Evolutionary conservation across 2,797 vertebrate species (phyloP).

Genomic region (Ataeniobius toweri): DNA sequence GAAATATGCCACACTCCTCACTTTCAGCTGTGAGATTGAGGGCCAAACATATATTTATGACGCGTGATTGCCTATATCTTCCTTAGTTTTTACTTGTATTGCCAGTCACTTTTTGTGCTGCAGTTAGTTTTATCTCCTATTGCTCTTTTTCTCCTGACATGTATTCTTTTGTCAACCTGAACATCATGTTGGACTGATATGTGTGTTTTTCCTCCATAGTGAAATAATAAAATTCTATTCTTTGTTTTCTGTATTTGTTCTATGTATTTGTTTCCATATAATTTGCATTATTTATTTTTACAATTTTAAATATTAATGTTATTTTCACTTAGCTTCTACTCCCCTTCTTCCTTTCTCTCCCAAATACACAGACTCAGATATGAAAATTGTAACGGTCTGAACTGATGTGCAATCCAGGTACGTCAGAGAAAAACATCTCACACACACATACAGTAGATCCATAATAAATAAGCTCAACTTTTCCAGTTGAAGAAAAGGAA

Average conservation of each 20-base stretch:
- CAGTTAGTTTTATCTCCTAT: not conserved
- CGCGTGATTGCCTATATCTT: not conserved
- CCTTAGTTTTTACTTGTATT: not conserved
- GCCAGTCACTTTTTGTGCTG: not conserved
- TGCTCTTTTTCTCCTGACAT: not conserved
- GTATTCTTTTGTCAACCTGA: too few relatives aligned
- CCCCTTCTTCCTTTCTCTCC: not conserved
- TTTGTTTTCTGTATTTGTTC: not conserved
- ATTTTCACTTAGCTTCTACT: not conserved
- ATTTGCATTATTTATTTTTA: slow-evolving; percentile 2
- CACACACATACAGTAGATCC: slow-evolving; percentile 24
- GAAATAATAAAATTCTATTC: not conserved
- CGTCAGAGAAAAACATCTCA: slow-evolving; percentile 30
- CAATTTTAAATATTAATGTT: not conserved
- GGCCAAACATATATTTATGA: not conserved
- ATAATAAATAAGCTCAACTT: slow-evolving; percentile 62
- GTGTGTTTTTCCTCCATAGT: not conserved
- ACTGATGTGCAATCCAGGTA: slow-evolving; percentile 17
- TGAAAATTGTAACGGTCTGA: slow-evolving; percentile 25
- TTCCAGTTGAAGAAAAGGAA: slow-evolving; percentile 51
- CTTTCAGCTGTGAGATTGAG: not conserved
- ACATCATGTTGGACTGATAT: too few relatives aligned
- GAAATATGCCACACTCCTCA: not conserved
- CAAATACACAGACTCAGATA: not conserved
- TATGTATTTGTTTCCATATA: not conserved